A percentile compares a stretch with the other conserved stretches of the same genome.
Evolutionary conservation across 2,113 vertebrate species (phyloP).

Genomic region (Myrmecobius fasciatus): DNA sequence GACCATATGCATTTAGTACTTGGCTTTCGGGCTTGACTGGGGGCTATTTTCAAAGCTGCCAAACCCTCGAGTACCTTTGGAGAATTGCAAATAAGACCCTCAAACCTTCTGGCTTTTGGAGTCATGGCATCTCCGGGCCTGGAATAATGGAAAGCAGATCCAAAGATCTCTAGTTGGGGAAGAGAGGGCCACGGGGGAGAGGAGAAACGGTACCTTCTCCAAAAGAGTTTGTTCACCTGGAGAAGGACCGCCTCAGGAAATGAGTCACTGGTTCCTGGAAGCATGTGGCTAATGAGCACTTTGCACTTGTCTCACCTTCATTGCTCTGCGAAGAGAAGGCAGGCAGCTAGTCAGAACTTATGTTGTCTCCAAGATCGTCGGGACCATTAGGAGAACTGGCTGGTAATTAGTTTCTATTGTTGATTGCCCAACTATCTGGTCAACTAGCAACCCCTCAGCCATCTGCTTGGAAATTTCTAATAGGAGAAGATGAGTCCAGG

Average conservation of each 20-base stretch:
- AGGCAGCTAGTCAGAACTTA: not conserved
- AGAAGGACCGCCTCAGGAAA: slow-evolving; percentile 31
- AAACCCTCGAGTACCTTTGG: slow-evolving; percentile 9
- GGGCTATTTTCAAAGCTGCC: slow-evolving; percentile 37
- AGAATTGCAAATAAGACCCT: slow-evolving; percentile 28
- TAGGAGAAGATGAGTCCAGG: not conserved
- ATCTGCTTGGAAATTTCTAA: slow-evolving; percentile 52
- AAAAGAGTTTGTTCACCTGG: slow-evolving; percentile 5
- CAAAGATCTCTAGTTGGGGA: slow-evolving; percentile 35
- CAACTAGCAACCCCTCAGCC: slow-evolving; percentile 48
- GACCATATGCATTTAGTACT: slow-evolving; percentile 14
- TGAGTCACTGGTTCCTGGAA: slow-evolving; percentile 37
- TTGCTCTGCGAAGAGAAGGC: not conserved
- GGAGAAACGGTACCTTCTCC: not conserved
- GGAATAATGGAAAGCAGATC: not conserved
- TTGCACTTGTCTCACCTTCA: slow-evolving; percentile 16
- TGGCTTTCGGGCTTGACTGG: slow-evolving; percentile 9
- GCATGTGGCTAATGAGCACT: slow-evolving; percentile 29
- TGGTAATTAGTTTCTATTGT: slow-evolving; percentile 33
- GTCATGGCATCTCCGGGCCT: not conserved
- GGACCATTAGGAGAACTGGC: slow-evolving; percentile 35
- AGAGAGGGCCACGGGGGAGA: not conserved
- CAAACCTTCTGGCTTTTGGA: not conserved
- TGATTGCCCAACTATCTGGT: slow-evolving; percentile 61
- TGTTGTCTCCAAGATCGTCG: not conserved